Evolutionary conservation across 2,113 vertebrate genomes (phyloP), one percentile per base, ranked within the genome.

Genomic region (Scatophagus argus): DNA sequence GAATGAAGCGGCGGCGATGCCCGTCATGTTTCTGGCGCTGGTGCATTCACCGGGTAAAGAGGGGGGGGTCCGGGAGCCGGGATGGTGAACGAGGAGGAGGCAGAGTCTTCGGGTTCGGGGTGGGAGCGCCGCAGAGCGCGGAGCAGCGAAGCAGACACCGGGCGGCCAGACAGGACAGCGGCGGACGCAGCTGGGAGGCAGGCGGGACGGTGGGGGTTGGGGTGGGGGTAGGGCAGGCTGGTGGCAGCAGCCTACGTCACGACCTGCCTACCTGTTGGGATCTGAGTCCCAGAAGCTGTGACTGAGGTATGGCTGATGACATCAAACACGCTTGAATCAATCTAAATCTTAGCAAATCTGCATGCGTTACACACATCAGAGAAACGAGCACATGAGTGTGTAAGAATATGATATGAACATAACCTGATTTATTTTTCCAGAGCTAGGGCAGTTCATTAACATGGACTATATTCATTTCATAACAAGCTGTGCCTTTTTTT

Each of bases 1-100:
- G 95, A 98, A 98, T 93, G 97, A 98, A 93, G 97, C 96, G 87
- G 97, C 97, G 92, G 97, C 97, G 96, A 98, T 97, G 95, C 96
- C 96, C 94, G 97, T 98, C 97, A 97, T 98, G 95, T 91, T 96
- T 72, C 10, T 78, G 76, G 74, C 59, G 71, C 60, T 87, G 81
- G 89, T 89, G 89, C 93, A 88, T 93, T 83, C 89, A 91, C 88
- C 79, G 88, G 91, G 89, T 11, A 23, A 52, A 46, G 31, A 36
- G 81, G 70, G 16, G 73, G 41, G 70, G 60, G 71, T 43, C 36
- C 58, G 61, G 89, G 79, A 68, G 59, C 66, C 81, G 73, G 85
- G 89, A 82, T 13, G 89, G 90, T 76, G 79, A 77, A 41, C 74
- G 81, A 81, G 61, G 71, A 54, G 82, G 85, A 77, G 81, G 81